A percentile compares a stretch with the other conserved stretches of the same genome.
phyloP scores from a whole-genome alignment of 2,888 invertebrate genomes.

The Cybosia mesomella region DNA sequence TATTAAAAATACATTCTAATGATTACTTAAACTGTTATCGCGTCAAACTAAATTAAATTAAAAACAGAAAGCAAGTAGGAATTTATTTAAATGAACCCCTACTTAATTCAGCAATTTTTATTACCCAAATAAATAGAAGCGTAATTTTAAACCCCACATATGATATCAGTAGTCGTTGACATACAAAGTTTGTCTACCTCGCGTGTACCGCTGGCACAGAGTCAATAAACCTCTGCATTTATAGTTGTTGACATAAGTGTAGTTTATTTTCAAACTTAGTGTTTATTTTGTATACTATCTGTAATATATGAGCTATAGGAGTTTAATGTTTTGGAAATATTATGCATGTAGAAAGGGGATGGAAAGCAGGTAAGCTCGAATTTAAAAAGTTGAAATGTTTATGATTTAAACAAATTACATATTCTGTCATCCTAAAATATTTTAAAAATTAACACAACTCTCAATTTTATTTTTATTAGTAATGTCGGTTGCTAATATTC shows the following conservation, averaged over 20 bases:
- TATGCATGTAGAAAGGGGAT: background rate
- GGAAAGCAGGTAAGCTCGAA: background rate
- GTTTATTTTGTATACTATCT: constrained; percentile 17
- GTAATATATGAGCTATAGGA: background rate
- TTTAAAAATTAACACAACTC: too few relatives aligned
- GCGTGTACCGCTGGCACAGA: constrained; percentile 34
- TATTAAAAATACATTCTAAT: too few relatives aligned
- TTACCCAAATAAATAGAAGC: constrained; percentile 1
- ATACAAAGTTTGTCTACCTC: constrained; percentile 33
- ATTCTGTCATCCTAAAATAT: too few relatives aligned
- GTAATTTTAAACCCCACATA: constrained; percentile 8
- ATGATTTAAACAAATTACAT: too few relatives aligned
- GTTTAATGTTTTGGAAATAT: background rate
- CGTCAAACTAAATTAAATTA: background rate
- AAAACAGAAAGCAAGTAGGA: background rate
- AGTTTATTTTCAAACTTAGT: constrained; percentile 37
- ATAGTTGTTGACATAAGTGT: constrained; percentile 39
- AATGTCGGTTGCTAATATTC: too few relatives aligned
- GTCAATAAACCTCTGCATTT: constrained; percentile 44
- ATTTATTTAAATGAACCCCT: background rate
- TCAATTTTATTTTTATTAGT: too few relatives aligned
- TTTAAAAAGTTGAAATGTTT: too few relatives aligned
- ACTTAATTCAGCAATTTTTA: background rate
- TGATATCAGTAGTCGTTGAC: background rate
- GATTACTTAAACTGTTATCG: background rate